phyloP scores from a whole-genome alignment of 2,113 vertebrate species.

The Phoenicopterus ruber region DNA sequence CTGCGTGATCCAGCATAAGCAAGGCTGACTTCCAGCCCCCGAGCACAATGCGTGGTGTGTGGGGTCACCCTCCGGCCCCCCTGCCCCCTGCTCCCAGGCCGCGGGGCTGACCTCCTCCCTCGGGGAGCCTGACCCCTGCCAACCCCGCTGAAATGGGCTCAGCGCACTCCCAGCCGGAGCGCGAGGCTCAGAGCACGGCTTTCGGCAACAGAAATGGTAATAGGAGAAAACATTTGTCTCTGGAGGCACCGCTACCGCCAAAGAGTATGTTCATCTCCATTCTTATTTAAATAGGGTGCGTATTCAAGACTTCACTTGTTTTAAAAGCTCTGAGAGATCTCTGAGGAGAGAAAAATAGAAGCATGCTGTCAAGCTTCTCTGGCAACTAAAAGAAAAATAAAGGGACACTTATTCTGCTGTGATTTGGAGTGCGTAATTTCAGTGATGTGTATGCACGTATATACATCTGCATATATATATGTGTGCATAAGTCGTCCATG shows the following conservation, averaged over 20 bases:
- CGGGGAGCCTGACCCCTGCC: background rate
- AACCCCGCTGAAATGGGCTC: background rate
- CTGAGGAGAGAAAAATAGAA: background rate
- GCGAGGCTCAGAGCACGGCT: background rate
- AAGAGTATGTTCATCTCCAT: background rate
- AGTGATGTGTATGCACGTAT: background rate
- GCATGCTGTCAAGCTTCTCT: background rate
- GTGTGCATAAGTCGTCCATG: rapidly evolving
- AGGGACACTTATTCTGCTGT: background rate
- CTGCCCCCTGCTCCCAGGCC: background rate
- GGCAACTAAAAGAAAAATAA: background rate
- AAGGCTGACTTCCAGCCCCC: background rate
- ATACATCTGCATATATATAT: background rate
- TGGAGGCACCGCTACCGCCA: background rate
- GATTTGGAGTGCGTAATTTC: background rate
- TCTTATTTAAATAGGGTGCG: conserved; percentile 38
- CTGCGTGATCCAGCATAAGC: background rate
- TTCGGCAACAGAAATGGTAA: background rate
- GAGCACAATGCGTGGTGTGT: background rate
- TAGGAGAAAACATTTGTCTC: background rate
- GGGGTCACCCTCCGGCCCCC: background rate
- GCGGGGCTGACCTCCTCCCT: background rate
- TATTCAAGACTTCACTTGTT: background rate
- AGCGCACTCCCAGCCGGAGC: background rate
- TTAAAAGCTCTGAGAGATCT: background rate